Evolutionary conservation across 2,113 vertebrate genomes (phyloP).

Genomic region (Sus scrofa): DNA sequence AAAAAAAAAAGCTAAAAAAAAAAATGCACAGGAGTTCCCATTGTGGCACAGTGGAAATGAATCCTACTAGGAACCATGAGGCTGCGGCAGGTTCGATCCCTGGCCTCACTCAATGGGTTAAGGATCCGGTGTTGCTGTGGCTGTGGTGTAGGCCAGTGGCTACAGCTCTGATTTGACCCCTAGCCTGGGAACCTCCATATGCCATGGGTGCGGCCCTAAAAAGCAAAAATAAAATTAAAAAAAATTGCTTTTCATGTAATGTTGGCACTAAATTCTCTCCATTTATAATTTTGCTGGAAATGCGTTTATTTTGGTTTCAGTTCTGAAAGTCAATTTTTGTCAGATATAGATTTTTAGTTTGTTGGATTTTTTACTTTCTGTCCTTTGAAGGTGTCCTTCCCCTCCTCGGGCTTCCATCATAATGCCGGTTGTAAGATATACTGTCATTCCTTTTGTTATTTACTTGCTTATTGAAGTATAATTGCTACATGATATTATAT

Average conservation of each 20-base stretch:
- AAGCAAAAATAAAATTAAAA: too few species aligned
- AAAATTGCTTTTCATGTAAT: not conserved
- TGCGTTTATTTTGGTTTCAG: not conserved
- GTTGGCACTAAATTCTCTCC: not conserved
- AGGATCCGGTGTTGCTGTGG: too few species aligned
- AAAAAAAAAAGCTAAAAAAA: too few species aligned
- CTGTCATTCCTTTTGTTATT: not conserved
- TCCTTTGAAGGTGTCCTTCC: not conserved
- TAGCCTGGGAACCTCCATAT: too few species aligned
- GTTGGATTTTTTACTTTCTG: not conserved
- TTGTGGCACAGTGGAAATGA: too few species aligned
- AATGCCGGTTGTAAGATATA: not conserved
- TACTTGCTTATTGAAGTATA: not conserved
- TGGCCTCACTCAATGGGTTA: too few species aligned
- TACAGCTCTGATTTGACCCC: too few species aligned
- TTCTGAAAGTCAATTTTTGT: not conserved
- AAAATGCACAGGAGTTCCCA: too few species aligned
- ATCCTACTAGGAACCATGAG: too few species aligned
- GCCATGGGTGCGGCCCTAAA: too few species aligned
- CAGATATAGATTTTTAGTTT: not conserved
- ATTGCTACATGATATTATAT: not conserved
- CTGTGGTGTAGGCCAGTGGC: too few species aligned
- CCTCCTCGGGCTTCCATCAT: not conserved
- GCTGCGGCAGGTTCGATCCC: too few species aligned
- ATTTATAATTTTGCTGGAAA: slow-evolving; percentile 24